Evolutionary conservation across 2,888 invertebrate species (phyloP).

Genomic region (Timema podura): DNA sequence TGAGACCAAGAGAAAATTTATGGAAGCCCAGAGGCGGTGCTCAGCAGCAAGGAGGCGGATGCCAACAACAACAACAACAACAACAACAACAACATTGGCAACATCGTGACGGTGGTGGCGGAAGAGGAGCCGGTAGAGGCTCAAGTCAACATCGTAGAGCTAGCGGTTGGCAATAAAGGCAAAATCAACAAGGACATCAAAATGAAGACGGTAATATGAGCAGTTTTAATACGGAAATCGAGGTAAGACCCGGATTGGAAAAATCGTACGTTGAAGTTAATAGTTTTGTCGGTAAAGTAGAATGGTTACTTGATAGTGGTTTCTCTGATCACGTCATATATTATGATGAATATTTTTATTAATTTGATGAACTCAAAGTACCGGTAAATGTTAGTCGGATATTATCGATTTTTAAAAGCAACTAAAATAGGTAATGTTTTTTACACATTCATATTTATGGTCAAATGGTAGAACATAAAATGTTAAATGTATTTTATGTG

Average conservation of each 20-base stretch:
- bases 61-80: too few species aligned
- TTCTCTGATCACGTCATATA: background rate
- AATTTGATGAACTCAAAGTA: background rate
- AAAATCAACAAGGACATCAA: background rate
- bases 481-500: background rate
- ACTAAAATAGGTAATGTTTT: background rate
- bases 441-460: background rate
- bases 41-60: background rate
- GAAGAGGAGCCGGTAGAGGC: background rate
- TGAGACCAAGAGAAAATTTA: background rate
- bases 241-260: background rate
- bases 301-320: background rate
- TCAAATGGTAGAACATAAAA: background rate
- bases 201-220: background rate
- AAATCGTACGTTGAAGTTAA: background rate
- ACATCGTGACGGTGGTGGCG: background rate
- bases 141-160: slow-evolving; percentile 1
- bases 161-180: background rate
- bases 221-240: background rate
- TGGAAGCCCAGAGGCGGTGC: background rate
- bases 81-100: too few species aligned
- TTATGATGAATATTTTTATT: background rate
- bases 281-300: background rate
- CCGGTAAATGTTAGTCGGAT: background rate
- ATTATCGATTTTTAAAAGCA: background rate